phyloP scores from a whole-genome alignment of 2,888 invertebrate species.

The Pollenia labialis region DNA sequence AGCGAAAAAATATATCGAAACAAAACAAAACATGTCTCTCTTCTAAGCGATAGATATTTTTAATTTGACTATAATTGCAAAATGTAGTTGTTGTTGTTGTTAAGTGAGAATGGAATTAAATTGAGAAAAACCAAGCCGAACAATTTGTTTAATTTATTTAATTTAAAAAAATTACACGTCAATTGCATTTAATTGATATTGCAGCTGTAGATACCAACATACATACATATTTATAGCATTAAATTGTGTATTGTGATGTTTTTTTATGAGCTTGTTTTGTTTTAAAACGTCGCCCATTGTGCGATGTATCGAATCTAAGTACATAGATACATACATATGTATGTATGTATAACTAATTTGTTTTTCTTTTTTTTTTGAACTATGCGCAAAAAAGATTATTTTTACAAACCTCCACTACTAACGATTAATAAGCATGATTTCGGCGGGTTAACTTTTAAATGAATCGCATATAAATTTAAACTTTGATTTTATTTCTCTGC shows the following conservation, averaged over 20 bases:
- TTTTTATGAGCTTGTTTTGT: conserved; percentile 7
- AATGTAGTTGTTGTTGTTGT: conserved; percentile 31
- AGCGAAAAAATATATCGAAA: conserved; percentile 21
- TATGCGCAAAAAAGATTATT: no score
- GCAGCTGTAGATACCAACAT: conserved; percentile 32
- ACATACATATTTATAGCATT: conserved; percentile 22
- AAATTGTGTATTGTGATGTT: conserved; percentile 45
- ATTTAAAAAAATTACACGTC: conserved; percentile 55
- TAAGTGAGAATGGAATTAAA: conserved; percentile 27
- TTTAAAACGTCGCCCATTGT: background rate
- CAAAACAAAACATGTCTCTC: conserved; percentile 41
- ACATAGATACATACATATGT: no score
- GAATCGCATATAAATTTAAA: no score
- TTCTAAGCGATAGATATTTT: conserved; percentile 48
- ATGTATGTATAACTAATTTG: no score
- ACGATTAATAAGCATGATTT: no score
- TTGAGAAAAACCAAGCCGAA: conserved; percentile 8
- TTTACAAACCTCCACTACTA: no score
- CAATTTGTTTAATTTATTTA: background rate
- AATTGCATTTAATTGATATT: conserved; percentile 65
- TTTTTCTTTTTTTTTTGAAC: no score
- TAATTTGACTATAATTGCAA: conserved; percentile 60
- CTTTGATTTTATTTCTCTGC: no score
- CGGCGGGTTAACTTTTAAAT: no score
- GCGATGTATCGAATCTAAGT: background rate